These are phyloP conservation scores for Rachycentron canadum DNA, from an alignment of 2,797 vertebrate genomes.

Conservation along the genomic window DNA sequence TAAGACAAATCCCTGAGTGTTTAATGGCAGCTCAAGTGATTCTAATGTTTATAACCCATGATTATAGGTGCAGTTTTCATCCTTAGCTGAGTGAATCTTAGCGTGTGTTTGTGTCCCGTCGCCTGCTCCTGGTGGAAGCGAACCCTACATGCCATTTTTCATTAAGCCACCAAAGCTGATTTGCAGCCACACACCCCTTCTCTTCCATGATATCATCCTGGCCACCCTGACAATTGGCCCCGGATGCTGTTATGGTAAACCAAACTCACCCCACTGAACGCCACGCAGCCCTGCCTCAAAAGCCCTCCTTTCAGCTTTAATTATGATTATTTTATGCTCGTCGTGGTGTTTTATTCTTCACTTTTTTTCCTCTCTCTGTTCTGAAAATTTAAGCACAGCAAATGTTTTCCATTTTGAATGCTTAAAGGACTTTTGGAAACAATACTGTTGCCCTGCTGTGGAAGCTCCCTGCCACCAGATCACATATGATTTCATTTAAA, in stretches of 20 bases:
- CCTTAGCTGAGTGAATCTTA: constrained; percentile 29
- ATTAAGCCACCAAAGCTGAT: constrained; percentile 71
- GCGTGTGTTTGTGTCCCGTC: constrained; percentile 41
- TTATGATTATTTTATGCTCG: constrained; percentile 47
- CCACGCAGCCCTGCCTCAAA: constrained; percentile 56
- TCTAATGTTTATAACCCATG: constrained; percentile 27
- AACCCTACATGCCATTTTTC: constrained; percentile 75
- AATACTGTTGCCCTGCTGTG: constrained; percentile 54
- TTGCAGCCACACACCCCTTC: constrained; percentile 63
- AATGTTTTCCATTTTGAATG: constrained; percentile 78
- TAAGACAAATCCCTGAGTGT: constrained; percentile 31
- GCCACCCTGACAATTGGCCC: constrained; percentile 73
- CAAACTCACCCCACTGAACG: constrained; percentile 66
- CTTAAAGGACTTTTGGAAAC: constrained; percentile 71
- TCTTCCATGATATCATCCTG: constrained; percentile 80
- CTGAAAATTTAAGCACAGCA: constrained; percentile 44
- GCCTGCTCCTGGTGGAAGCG: constrained; percentile 47
- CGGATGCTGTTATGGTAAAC: constrained; percentile 62
- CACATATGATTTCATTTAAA: constrained; percentile 78
- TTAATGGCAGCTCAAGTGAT: constrained; percentile 20
- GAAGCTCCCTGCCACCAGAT: constrained; percentile 61
- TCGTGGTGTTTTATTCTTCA: constrained; percentile 51
- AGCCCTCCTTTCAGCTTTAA: constrained; percentile 67
- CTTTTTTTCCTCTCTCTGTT: constrained; percentile 15
- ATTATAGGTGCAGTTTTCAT: constrained; percentile 25